Percentiles rank a stretch among this genome's conserved stretches.
These are phyloP conservation scores for Xyliphius kryptos DNA, from an alignment of 2,113 vertebrate species.

Conservation along the genomic window DNA sequence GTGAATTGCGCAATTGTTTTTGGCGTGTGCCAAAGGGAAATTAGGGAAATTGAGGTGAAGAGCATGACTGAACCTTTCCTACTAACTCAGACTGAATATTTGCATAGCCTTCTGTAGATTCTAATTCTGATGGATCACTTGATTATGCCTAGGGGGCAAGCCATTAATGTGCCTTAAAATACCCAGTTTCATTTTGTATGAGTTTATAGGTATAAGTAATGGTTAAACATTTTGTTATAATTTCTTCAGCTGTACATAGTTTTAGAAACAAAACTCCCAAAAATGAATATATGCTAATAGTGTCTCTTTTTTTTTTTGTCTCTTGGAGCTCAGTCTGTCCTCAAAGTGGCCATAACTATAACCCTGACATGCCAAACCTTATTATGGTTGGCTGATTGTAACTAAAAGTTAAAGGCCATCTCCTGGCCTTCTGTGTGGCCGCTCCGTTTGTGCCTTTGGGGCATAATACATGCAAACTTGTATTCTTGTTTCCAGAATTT, in stretches of 20 bases:
- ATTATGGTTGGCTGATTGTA: conserved; percentile 11
- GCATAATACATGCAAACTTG: background rate
- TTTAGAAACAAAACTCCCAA: conserved; percentile 1
- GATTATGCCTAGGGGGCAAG: conserved; percentile 3
- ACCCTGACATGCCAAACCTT: background rate
- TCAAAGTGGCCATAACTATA: conserved; percentile 6
- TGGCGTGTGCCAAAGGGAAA: background rate
- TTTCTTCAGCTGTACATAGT: background rate
- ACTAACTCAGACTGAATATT: conserved; percentile 41
- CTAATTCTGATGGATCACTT: conserved; percentile 43
- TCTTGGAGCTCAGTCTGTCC: background rate
- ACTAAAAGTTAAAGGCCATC: background rate
- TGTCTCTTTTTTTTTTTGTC: background rate
- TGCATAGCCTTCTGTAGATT: conserved; percentile 16
- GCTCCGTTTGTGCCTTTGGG: background rate
- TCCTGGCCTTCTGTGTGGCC: background rate
- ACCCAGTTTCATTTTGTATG: background rate
- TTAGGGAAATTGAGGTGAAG: background rate
- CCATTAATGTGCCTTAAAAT: background rate
- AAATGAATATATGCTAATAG: background rate
- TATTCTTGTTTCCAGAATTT: conserved; percentile 15
- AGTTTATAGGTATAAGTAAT: background rate
- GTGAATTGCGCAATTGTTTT: conserved; percentile 10
- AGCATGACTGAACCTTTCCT: conserved; percentile 14
- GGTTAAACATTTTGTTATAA: too few relatives aligned